Base-by-base conservation (phyloP, 1,140 invertebrate species). In the Cheumatopsyche charites region DNA sequence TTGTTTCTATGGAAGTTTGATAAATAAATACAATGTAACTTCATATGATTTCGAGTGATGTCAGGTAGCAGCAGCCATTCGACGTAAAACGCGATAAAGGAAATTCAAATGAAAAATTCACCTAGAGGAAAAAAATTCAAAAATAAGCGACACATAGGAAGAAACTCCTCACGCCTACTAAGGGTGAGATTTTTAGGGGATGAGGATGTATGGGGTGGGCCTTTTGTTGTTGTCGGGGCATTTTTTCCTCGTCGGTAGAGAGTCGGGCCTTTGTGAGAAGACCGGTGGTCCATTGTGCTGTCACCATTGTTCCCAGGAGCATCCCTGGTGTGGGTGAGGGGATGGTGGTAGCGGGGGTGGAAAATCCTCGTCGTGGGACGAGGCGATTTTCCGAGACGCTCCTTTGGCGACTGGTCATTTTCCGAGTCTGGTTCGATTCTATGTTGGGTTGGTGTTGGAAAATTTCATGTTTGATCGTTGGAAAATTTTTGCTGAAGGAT, bases 131-230 rank as follows among this genome's bases (percentile, higher is more conserved):
- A n/a, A n/a, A n/a, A n/a, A n/a, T n/a, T n/a, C n/a, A n/a, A n/a
- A n/a, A n/a, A n/a, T n/a, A n/a, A n/a, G n/a, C n/a, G n/a, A n/a
- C n/a, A n/a, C n/a, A n/a, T n/a, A n/a, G n/a, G n/a, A n/a, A n/a
- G n/a, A n/a, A n/a, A n/a, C n/a, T n/a, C n/a, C n/a, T n/a, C n/a
- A n/a, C n/a, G n/a, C n/a, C n/a, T n/a, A n/a, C n/a, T n/a, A n/a
- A n/a, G n/a, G n/a, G n/a, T n/a, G n/a, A n/a, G n/a, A n/a, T n/a
- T n/a, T n/a, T n/a, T n/a, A n/a, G n/a, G n/a, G n/a, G n/a, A n/a
- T n/a, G n/a, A n/a, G n/a, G n/a, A n/a, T n/a, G n/a, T n/a, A 72
- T 49, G 71, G 62, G 74, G 70, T 75, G 42, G 71, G 67, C 72
- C 71, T 71, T 75, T 75, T 75, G 74, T 75, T 75, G 70, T 72